Conservation (phyloP, 2,888 invertebrate genomes). For the Baccha elongata region DNA sequence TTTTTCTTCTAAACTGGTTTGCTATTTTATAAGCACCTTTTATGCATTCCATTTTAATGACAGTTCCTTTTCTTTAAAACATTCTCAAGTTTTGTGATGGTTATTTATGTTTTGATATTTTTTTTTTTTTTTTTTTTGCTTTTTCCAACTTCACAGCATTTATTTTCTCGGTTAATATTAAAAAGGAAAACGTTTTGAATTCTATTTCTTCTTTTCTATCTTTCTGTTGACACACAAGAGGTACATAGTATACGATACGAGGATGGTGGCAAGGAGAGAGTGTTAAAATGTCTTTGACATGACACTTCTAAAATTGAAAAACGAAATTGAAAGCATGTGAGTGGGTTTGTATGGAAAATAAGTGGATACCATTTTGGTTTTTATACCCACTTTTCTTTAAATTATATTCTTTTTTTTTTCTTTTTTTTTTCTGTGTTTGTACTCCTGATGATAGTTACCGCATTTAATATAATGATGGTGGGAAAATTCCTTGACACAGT, state of each 20-base stretch:
- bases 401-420: not conserved
- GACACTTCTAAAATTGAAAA: conserved; percentile 61
- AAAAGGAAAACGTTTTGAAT: conserved; percentile 34
- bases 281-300: conserved; percentile 61
- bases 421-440: not conserved
- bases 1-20: too few relatives aligned
- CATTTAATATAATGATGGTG: conserved; percentile 26
- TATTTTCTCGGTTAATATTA: conserved; percentile 7
- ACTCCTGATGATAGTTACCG: conserved; percentile 18
- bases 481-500: conserved; percentile 30
- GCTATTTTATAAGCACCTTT: not conserved
- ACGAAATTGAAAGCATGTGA: conserved; percentile 53
- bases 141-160: conserved; percentile 1
- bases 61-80: conserved; percentile 31
- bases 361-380: conserved; percentile 20
- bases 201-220: conserved; percentile 8
- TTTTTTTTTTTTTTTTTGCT: conserved; percentile 5
- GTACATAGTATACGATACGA: not conserved
- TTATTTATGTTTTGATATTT: too few relatives aligned
- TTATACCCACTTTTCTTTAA: not conserved
- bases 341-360: conserved; percentile 30
- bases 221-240: conserved; percentile 38
- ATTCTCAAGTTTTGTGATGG: conserved; percentile 36
- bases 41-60: conserved; percentile 25
- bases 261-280: conserved; percentile 27